Evolutionary conservation across 2,888 invertebrate genomes (phyloP), one percentile per base, ranked within the genome.

Genomic region (Zootermopsis nevadensis): DNA sequence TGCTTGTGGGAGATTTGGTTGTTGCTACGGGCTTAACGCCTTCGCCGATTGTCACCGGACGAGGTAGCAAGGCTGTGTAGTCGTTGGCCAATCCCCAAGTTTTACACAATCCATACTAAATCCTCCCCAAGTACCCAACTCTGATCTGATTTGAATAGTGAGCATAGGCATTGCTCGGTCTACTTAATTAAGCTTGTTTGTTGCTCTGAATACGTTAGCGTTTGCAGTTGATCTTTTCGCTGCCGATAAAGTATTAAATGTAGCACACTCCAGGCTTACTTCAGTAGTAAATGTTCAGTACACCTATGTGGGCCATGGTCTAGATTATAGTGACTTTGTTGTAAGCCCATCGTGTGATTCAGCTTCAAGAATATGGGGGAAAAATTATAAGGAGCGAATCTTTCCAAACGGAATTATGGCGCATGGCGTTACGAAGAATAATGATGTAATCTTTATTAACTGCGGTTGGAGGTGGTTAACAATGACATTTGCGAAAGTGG

Each of bases 141-240:
- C 48, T 55, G 77, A 77, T 77, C 48, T 55, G 77, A 77, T 77
- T 77, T 77, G 77, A 77, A 77, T 77, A 77, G 76, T 30, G 76
- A 15, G 76, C 76, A 48, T 48, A 76, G 15, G 42, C 48, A 38
- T 76, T 35, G 38, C 42, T 42, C 48, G 48, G n/a, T 76, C 27
- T 82, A 76, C 77, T 77, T 55, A 82, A 77, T 76, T 77, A 82
- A 82, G 82, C 53, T 77, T 15, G 53, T 82, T 72, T 82, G 48
- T 38, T 81, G 27, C 33, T 35, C 55, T 74, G 74, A 82, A 76
- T 80, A 38, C 60, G 76, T 76, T 76, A 76, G 76, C 76, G 24
- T 76, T 42, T n/a, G 30, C 42, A 76, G 48, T 76, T 76, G 48
- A 48, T 76, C 48, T 76, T 76, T 76, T 76, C 27, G 48, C 27